These are phyloP conservation scores for Nasua narica DNA, from an alignment of 2,797 vertebrate genomes.

Conservation along the genomic window DNA sequence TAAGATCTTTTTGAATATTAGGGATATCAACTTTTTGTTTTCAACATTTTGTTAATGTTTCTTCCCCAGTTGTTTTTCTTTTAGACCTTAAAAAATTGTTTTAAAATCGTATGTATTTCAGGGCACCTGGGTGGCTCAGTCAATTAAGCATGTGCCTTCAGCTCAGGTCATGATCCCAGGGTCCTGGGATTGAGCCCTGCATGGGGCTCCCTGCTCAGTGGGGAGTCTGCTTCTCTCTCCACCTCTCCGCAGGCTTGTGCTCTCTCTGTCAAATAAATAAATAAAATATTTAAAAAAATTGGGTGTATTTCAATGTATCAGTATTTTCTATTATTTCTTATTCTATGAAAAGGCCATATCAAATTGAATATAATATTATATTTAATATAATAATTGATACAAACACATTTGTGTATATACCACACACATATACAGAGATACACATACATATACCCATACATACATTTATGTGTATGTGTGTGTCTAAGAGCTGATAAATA, in stretches of 20 bases:
- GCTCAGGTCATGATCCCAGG: no score
- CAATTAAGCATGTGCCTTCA: no score
- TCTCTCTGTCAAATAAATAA: no score
- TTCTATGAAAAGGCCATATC: background rate
- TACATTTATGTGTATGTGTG: background rate
- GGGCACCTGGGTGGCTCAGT: no score
- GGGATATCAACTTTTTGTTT: background rate
- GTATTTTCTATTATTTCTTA: background rate
- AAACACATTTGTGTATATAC: background rate
- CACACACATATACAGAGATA: background rate
- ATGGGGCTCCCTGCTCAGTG: no score
- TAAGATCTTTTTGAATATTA: background rate
- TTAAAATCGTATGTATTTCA: background rate
- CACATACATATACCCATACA: background rate
- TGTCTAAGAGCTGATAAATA: background rate
- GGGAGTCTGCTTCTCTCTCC: no score
- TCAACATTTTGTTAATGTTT: background rate
- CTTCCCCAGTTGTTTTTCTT: background rate
- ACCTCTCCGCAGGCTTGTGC: no score
- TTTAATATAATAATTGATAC: no score
- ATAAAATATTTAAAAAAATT: background rate
- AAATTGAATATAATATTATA: no score
- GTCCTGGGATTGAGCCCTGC: no score
- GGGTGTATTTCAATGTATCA: background rate
- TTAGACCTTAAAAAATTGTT: background rate